These are phyloP conservation scores for Melikaiella ostensackeni DNA, from an alignment of 2,888 invertebrate genomes.

Conservation along the genomic window DNA sequence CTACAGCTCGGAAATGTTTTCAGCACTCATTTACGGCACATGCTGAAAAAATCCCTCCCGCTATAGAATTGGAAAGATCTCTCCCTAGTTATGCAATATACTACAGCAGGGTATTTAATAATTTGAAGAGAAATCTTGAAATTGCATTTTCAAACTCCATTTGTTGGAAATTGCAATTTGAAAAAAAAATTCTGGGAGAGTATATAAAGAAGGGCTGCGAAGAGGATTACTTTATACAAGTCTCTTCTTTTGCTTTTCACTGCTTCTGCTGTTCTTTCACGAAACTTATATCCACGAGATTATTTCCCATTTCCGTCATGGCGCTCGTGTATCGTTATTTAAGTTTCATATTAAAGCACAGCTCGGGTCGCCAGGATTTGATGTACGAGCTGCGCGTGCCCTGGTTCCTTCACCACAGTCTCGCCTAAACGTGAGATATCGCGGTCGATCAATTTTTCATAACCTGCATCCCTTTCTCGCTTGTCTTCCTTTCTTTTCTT, in stretches of 20 bases:
- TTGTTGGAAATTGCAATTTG: neutral
- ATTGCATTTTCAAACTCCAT: neutral
- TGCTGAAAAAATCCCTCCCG: too few relatives aligned
- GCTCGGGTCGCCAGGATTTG: slow-evolving; percentile 67
- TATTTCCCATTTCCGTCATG: slow-evolving; percentile 75
- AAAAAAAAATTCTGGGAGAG: neutral
- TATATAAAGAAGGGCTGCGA: neutral
- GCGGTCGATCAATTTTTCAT: slow-evolving; percentile 72
- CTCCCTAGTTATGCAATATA: too few relatives aligned
- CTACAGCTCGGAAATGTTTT: too few relatives aligned
- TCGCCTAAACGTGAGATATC: slow-evolving; percentile 75
- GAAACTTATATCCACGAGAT: slow-evolving; percentile 68
- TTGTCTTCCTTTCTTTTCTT: slow-evolving; percentile 35
- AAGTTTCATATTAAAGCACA: slow-evolving; percentile 76
- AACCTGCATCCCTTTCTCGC: slow-evolving; percentile 52
- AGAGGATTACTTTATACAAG: slow-evolving; percentile 28
- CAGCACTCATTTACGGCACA: too few relatives aligned
- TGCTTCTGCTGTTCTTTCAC: slow-evolving; percentile 10
- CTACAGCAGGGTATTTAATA: too few relatives aligned
- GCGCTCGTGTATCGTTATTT: slow-evolving; percentile 75
- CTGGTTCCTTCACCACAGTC: slow-evolving; percentile 68
- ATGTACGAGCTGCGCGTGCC: slow-evolving; percentile 76
- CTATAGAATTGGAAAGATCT: too few relatives aligned
- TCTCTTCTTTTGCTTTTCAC: slow-evolving; percentile 22
- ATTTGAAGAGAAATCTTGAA: neutral